Conservation (phyloP, 2,113 vertebrate species). For the Amblyopsis rosae region DNA sequence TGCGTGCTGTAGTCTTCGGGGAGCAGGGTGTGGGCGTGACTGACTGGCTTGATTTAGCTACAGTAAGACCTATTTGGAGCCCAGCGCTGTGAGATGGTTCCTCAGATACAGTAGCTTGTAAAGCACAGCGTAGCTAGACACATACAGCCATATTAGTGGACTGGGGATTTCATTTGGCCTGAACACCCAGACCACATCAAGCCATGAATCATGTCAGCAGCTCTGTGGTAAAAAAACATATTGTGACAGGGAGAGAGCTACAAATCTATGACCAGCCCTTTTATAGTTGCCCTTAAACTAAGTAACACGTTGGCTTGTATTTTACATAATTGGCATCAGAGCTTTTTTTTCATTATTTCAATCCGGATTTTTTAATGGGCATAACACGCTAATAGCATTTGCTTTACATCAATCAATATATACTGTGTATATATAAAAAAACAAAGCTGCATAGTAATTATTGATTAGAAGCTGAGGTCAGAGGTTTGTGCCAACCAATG, state of each 20-base stretch:
- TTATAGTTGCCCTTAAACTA: constrained; percentile 37
- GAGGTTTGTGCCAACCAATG: constrained; percentile 38
- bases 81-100: constrained; percentile 61
- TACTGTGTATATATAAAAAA: not conserved
- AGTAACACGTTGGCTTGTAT: constrained; percentile 15
- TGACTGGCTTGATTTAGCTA: constrained; percentile 58
- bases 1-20: constrained; percentile 41
- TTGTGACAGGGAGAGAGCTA: constrained; percentile 55
- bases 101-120: constrained; percentile 60
- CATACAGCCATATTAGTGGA: constrained; percentile 64
- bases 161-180: constrained; percentile 63
- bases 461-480: constrained; percentile 59
- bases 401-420: constrained; percentile 42
- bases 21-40: constrained; percentile 36
- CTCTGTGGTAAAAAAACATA: constrained; percentile 54
- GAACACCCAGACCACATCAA: constrained; percentile 59
- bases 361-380: constrained; percentile 33
- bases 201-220: constrained; percentile 65
- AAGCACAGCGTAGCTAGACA: constrained; percentile 49
- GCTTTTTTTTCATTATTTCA: constrained; percentile 19
- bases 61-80: constrained; percentile 60
- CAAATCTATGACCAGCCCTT: constrained; percentile 44
- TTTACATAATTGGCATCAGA: constrained; percentile 39
- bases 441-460: constrained; percentile 65
- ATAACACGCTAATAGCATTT: constrained; percentile 21